phyloP scores from a whole-genome alignment of 1,140 invertebrate genomes.

The Oryzaephilus surinamensis region DNA sequence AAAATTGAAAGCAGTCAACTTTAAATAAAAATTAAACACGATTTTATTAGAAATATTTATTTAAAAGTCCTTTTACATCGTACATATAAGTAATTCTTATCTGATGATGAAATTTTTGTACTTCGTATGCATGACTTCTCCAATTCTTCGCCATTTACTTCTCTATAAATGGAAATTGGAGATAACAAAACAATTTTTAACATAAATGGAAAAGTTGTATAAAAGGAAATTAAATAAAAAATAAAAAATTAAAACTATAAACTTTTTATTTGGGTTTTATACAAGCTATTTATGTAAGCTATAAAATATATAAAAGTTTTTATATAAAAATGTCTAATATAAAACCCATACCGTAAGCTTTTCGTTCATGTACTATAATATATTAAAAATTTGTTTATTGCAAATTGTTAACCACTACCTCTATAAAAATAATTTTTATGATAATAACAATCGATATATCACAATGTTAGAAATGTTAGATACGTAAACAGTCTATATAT shows the following conservation, averaged over 20 bases:
- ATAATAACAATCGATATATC: conserved; percentile 20
- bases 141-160: too few relatives aligned
- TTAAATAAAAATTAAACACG: too few relatives aligned
- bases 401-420: conserved; percentile 5
- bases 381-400: conserved; percentile 7
- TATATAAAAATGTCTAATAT: conserved; percentile 7
- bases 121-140: too few relatives aligned
- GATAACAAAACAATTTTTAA: too few relatives aligned
- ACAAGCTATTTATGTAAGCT: conserved; percentile 11
- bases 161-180: too few relatives aligned
- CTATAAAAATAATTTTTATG: conserved; percentile 9
- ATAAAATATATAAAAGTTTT: conserved; percentile 11
- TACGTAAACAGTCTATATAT: conserved; percentile 14
- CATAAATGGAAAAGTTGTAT: conserved; percentile 4
- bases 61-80: too few relatives aligned
- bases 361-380: too few relatives aligned
- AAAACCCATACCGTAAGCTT: conserved; percentile 15
- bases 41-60: too few relatives aligned
- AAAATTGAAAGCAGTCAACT: too few relatives aligned
- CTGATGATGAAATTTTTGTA: too few relatives aligned
- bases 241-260: conserved; percentile 18
- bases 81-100: too few relatives aligned
- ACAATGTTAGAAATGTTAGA: conserved; percentile 26
- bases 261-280: conserved; percentile 19
- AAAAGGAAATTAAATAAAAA: conserved; percentile 19